Evolutionary conservation across 1,140 invertebrate genomes (phyloP), one percentile per base, ranked within the genome.

Genomic region (Andricus grossulariae): DNA sequence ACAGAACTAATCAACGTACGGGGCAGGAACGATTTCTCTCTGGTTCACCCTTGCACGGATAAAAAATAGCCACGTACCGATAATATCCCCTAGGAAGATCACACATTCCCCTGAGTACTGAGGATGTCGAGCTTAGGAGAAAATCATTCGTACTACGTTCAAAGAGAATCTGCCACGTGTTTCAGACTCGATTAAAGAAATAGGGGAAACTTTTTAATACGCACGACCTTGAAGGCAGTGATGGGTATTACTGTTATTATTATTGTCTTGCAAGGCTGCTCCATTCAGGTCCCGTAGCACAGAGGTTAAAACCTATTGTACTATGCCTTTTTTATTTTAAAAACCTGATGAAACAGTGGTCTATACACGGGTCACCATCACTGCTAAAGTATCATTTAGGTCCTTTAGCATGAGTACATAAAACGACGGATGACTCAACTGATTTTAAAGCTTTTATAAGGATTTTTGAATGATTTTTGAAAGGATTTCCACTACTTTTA

Each of bases 1-100:
- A 82, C 80, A 77, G 83, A 86, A 84, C 85, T 85, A 86, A 85
- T 86, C 85, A 86, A 86, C 84, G 84, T 50, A 16, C 51, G 80
- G 80, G 75, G 77, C 82, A 75, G 78, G 76, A 82, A 77, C 82
- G 80, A 86, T 86, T 84, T 82, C 80, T 81, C 79, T 80, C 74
- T 81, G 75, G 72, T 71, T 79, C 82, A 50, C 75, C 76, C 54
- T 73, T 54, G 57, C 6, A 51, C 45, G 76, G 76, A 80, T 84
- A 85, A 85, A 85, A 85, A 84, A 84, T 84, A 51, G 71, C 71
- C 71, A 13, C 10, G 45, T 72, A 72, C 50, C 39, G 71, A 52
- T 72, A 72, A 72, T 72, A 72, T 50, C n/a, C 60, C 60, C 60
- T 16, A 66, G n/a, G 25, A 66, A 66, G 25, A 66, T 66, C 60